Percentiles rank a stretch among this genome's conserved stretches.
These are phyloP conservation scores for Diplodus puntazzo DNA, from an alignment of 2,797 vertebrate genomes.

Conservation along the genomic window DNA sequence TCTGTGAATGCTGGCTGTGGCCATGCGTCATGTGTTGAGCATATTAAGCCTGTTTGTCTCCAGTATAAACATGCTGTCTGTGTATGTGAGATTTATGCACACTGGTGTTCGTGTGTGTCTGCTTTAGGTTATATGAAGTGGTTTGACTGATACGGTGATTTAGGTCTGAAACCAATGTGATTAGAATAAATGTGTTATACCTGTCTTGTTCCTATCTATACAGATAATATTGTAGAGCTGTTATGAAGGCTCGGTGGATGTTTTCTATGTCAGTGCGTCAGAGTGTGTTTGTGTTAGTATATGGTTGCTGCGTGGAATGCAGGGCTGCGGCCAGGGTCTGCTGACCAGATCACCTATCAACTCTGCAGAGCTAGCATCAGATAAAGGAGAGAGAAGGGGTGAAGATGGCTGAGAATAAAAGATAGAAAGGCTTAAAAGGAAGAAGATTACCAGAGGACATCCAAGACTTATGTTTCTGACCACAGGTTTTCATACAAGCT, in stretches of 20 bases:
- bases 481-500: not conserved
- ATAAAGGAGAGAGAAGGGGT: slow-evolving; percentile 15
- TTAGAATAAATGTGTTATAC: not conserved
- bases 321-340: slow-evolving; percentile 40
- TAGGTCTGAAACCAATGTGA: not conserved
- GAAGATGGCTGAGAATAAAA: slow-evolving; percentile 10
- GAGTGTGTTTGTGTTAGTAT: slow-evolving; percentile 35
- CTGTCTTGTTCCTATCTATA: not conserved
- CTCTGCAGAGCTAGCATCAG: slow-evolving; percentile 23
- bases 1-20: slow-evolving; percentile 75
- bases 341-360: slow-evolving; percentile 60
- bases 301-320: slow-evolving; percentile 35
- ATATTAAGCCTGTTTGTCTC: slow-evolving; percentile 71
- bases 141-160: slow-evolving; percentile 31
- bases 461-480: not conserved
- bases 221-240: not conserved
- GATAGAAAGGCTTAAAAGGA: not conserved
- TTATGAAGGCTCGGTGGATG: not conserved
- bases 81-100: slow-evolving; percentile 43
- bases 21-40: slow-evolving; percentile 75
- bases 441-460: not conserved
- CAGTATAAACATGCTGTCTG: slow-evolving; percentile 61
- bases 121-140: slow-evolving; percentile 13
- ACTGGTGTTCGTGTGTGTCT: slow-evolving; percentile 5
- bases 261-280: slow-evolving; percentile 7